Evolutionary conservation across 2,113 vertebrate genomes (phyloP).

Genomic region (Crotalus viridis): DNA sequence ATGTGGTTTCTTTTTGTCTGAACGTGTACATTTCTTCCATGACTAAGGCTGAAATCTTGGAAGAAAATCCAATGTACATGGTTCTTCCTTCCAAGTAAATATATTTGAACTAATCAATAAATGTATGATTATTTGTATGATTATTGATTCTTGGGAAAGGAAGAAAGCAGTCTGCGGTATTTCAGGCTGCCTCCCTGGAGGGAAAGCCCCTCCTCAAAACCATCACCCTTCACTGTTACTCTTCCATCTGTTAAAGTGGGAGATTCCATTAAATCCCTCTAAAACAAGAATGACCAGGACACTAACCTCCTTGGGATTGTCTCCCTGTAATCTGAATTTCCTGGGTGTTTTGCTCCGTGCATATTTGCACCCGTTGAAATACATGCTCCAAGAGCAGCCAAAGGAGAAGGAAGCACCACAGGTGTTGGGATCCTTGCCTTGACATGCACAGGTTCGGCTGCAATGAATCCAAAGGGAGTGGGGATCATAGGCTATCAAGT

Average conservation of each 20-base stretch:
- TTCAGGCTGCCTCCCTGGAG: neutral
- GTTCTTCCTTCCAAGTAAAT: neutral
- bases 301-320: slow-evolving; percentile 90
- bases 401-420: slow-evolving; percentile 98
- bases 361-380: slow-evolving; percentile 98
- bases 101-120: neutral
- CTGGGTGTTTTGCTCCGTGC: slow-evolving; percentile 94
- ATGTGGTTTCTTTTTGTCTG: neutral
- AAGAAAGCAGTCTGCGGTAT: neutral
- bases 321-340: slow-evolving; percentile 94
- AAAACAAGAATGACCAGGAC: neutral
- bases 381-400: slow-evolving; percentile 99
- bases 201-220: neutral
- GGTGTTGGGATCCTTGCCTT: slow-evolving; percentile 91
- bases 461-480: neutral
- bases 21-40: neutral
- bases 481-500: neutral
- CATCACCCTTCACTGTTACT: neutral
- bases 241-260: neutral
- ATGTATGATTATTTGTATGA: no score
- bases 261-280: neutral
- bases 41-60: neutral
- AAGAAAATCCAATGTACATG: neutral
- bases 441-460: slow-evolving; percentile 98
- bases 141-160: neutral